Evolutionary conservation across 2,113 vertebrate genomes (phyloP).

Genomic region (Cichladusa arquata): DNA sequence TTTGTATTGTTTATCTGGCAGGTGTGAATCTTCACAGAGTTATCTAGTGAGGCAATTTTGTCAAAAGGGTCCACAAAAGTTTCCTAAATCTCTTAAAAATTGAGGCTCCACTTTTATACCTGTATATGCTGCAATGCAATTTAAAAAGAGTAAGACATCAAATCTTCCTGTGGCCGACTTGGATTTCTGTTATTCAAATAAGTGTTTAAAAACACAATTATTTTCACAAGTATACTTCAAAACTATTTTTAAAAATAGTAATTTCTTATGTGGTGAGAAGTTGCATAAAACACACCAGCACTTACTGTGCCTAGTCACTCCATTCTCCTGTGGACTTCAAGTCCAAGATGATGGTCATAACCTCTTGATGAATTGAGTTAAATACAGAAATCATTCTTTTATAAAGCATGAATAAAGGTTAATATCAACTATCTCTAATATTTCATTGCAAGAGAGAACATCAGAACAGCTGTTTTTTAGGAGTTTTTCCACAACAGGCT

Average conservation of each 20-base stretch:
- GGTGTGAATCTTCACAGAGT: not conserved
- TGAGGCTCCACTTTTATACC: not conserved
- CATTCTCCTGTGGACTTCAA: not conserved
- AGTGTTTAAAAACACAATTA: not conserved
- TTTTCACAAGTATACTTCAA: not conserved
- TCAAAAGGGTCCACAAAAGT: not conserved
- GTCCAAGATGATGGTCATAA: not conserved
- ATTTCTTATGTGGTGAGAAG: not conserved
- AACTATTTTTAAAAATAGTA: not conserved
- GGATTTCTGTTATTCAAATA: not conserved
- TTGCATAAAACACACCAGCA: not conserved
- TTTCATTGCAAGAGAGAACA: not conserved
- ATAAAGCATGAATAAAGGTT: not conserved
- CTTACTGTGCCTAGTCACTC: not conserved
- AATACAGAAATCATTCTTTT: not conserved
- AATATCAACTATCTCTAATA: not conserved
- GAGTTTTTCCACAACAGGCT: not conserved
- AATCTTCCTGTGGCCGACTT: not conserved
- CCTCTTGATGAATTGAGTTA: not conserved
- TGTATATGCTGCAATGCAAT: not conserved
- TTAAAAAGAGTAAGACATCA: not conserved
- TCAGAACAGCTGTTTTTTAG: not conserved
- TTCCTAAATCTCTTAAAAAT: not conserved
- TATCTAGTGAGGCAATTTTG: not conserved
- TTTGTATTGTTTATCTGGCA: not conserved